Evolutionary conservation across 37 sponge, comb jelly and placozoan species (phyloP).

Genomic region (Haliclona indistincta): DNA sequence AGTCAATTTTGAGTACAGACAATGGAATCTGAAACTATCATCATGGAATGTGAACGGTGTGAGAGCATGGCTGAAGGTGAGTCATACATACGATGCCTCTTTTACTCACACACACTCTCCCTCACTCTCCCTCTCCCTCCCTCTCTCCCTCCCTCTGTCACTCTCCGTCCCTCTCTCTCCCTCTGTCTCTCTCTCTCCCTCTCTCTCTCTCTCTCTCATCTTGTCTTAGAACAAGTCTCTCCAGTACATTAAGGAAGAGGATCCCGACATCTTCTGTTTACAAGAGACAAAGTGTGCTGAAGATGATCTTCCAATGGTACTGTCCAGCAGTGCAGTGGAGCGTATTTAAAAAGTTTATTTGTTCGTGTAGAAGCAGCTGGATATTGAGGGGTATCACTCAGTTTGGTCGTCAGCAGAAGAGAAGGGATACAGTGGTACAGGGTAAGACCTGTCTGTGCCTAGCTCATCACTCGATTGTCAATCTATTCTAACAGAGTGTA

Average conservation of each 20-base stretch:
- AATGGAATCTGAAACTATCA: slow-evolving; percentile 65
- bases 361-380: slow-evolving; percentile 30
- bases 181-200: no score
- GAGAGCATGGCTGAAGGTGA: slow-evolving; percentile 84
- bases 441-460: no score
- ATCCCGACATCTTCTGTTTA: slow-evolving; percentile 75
- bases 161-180: no score
- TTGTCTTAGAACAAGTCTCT: slow-evolving; percentile 30
- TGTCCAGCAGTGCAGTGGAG: no score
- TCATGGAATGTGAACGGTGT: slow-evolving; percentile 98
- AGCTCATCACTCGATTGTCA: no score
- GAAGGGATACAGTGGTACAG: slow-evolving; percentile 93
- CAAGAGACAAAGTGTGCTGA: slow-evolving; percentile 88
- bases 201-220: no score
- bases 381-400: slow-evolving; percentile 74
- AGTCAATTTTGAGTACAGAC: no score
- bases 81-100: no score
- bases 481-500: no score
- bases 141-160: no score
- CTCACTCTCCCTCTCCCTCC: no score
- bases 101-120: no score
- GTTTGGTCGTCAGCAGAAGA: slow-evolving; percentile 78
- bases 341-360: not conserved
- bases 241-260: slow-evolving; percentile 47
- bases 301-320: slow-evolving; percentile 50